Conservation (phyloP, 2,797 vertebrate species). For the Mastacembelus armatus region DNA sequence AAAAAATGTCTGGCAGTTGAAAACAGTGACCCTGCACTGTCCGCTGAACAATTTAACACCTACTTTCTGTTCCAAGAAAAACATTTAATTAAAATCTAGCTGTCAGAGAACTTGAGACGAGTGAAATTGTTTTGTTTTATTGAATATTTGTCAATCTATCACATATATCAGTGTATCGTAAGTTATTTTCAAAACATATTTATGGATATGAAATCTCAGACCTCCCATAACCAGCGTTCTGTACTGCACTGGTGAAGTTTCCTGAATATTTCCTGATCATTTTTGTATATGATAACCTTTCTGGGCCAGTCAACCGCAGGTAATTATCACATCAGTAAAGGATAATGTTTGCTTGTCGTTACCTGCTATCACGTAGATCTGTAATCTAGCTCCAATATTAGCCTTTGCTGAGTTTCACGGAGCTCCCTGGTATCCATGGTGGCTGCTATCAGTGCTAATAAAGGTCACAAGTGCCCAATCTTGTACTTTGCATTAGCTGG, state of each 20-base stretch:
- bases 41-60: conserved; percentile 27
- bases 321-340: conserved; percentile 70
- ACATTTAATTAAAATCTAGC: conserved; percentile 24
- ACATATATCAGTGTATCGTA: conserved; percentile 4
- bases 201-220: conserved; percentile 26
- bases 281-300: conserved; percentile 68
- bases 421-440: conserved; percentile 60
- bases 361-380: conserved; percentile 65
- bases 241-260: conserved; percentile 23
- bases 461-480: conserved; percentile 77
- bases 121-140: conserved; percentile 9
- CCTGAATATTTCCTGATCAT: conserved; percentile 43
- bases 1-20: conserved; percentile 21
- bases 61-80: conserved; percentile 21
- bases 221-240: conserved; percentile 16
- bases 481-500: conserved; percentile 72
- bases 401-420: conserved; percentile 67
- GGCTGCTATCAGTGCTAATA: conserved; percentile 72
- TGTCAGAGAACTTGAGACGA: not conserved
- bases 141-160: conserved; percentile 20
- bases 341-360: conserved; percentile 65
- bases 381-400: conserved; percentile 63
- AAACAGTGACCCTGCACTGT: conserved; percentile 24
- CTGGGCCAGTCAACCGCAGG: conserved; percentile 38
- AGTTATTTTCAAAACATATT: conserved; percentile 21